Evolutionary conservation across 2,888 invertebrate genomes (phyloP), one percentile per base, ranked within the genome.

Genomic region (Lasioglossum lativentre): DNA sequence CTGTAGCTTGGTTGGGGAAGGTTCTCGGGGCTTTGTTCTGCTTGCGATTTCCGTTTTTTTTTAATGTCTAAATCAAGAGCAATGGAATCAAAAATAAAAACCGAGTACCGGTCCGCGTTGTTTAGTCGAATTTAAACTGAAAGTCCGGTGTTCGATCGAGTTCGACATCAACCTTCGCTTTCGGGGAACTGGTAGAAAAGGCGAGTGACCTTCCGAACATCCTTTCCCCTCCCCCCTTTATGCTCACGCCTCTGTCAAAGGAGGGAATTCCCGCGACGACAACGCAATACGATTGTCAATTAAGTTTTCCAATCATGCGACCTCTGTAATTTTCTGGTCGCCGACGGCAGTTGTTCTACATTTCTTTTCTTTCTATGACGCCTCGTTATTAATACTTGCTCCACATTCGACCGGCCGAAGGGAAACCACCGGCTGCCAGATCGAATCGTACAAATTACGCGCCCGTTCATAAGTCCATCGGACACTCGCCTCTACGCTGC

Each of bases 201-300:
- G 52, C 73, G 73, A 83, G 47, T 74, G 80, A 80, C 83, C 86
- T 86, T 56, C n/a, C n/a, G n/a, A n/a, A 4, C n/a, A n/a, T n/a
- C 12, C n/a, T 56, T 56, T 85, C 45, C 34, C 34, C 34, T 40
- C 56, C 45, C 56, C 52, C 82, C 66, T 75, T 73, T 74, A 78
- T 59, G 42, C 12, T 38, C 56, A 12, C 56, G n/a, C 4, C 56
- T 12, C n/a, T 12, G 1, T n/a, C n/a, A 12, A 12, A 1, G 56
- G 12, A n/a, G 40, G 30, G 59, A 42, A 63, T 19, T 45, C 75
- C 63, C 42, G 10, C 12, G 8, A 10, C 30, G 23, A 10, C 10
- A 56, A 1, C n/a, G 59, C 40, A 19, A 30, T 34, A 66, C 30
- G 63, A 45, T 68, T 66, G 52, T 34, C 75, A 40, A 83, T 83